Evolutionary conservation across 2,113 vertebrate genomes (phyloP), one percentile per base, ranked within the genome.

Genomic region (Dicerorhinus sumatrensis): DNA sequence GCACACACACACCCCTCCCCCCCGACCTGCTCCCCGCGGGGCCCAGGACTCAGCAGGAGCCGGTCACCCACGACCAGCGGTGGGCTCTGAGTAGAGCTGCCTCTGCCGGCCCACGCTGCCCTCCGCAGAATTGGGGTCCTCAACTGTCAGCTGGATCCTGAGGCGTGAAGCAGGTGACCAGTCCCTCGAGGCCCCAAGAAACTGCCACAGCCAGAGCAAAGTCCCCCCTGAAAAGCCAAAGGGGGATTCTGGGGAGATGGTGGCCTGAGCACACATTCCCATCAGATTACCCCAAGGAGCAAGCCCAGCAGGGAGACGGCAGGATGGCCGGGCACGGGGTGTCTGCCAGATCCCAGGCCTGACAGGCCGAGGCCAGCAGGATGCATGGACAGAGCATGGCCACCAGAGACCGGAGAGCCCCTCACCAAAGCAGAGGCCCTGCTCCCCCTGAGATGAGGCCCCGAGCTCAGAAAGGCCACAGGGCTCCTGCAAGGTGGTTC

Each of bases 1-100:
- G 11, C 6, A 3, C 1, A 0, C 23, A 16, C 42, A 21, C 33
- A 3, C 69, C 1, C 3, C 5, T 5, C 33, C 16, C 14, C 33
- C 36, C 36, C 91, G 8, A 33, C 48, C 82, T 27, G 48, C 60
- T 67, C 39, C 58, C 54, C 6, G 16, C 4, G 25, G 12, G 80
- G 63, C 73, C 54, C 27, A 3, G 6, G 46, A 58, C 80, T 75
- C 31, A 27, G 4, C 46, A 21, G 18, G 29, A 18, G 82, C 18
- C 9, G 0, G 20, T 54, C 1, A 33, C 70, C 54, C 42, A 3
- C 2, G 27, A 63, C n/a, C 36, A n/a, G 12, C 2, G 0, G 21
- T 1, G 20, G 25, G n/a, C 62, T 10, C 5, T 25, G 16, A 27
- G 48, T 36, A 69, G 21, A 70, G 54, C 51, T 31, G 16, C 70